Evolutionary conservation across 1,140 invertebrate species (phyloP).

Genomic region (Drosophila nasuta): DNA sequence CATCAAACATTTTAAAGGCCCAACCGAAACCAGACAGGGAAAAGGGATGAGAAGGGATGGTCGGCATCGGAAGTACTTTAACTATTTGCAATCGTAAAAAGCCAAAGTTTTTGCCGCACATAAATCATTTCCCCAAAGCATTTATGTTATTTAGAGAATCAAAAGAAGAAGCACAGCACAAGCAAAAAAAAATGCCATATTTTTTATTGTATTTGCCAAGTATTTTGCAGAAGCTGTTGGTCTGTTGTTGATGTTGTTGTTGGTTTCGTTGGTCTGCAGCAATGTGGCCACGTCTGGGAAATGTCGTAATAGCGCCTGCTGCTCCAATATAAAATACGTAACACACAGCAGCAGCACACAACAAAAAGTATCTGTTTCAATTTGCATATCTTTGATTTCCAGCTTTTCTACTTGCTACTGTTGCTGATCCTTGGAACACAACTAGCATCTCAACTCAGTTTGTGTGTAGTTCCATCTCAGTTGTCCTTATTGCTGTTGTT

Average conservation of each 20-base stretch:
- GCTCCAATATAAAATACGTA: constrained; percentile 66
- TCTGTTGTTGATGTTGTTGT: neutral
- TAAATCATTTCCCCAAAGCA: constrained; percentile 79
- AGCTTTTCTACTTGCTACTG: constrained; percentile 28
- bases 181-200: neutral
- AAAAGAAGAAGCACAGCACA: neutral
- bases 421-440: constrained; percentile 12
- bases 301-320: constrained; percentile 70
- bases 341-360: constrained; percentile 33
- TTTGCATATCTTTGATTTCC: constrained; percentile 83
- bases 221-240: constrained; percentile 27
- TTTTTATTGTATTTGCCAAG: constrained; percentile 51
- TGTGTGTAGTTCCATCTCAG: constrained; percentile 34
- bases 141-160: constrained; percentile 78
- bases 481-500: constrained; percentile 8
- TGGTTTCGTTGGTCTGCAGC: constrained; percentile 9
- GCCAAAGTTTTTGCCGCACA: constrained; percentile 63
- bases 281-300: constrained; percentile 59
- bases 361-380: constrained; percentile 77
- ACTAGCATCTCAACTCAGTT: constrained; percentile 23
- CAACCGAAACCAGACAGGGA: neutral
- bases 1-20: constrained; percentile 37
- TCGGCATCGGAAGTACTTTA: constrained; percentile 54
- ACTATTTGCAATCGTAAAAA: constrained; percentile 64
- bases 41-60: too few species aligned